Evolutionary conservation across 1,140 invertebrate genomes (phyloP).

Genomic region (Stegodyphus dumicola): DNA sequence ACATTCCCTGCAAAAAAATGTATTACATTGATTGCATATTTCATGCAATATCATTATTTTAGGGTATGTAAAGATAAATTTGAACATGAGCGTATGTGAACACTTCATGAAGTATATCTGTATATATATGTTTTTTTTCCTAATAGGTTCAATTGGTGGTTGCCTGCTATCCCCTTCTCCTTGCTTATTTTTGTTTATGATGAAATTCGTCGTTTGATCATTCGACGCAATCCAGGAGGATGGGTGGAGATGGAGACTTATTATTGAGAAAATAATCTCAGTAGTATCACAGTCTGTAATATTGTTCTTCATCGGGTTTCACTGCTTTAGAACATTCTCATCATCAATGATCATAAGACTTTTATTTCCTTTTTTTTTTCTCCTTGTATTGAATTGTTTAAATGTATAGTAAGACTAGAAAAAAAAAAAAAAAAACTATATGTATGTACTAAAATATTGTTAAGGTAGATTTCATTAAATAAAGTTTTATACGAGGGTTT

Average conservation of each 20-base stretch:
- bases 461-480: too few species aligned
- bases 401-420: neutral
- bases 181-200: constrained; percentile 97
- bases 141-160: constrained; percentile 90
- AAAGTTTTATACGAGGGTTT: too few species aligned
- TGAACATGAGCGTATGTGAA: too few species aligned
- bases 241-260: constrained; percentile 99
- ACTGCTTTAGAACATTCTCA: neutral
- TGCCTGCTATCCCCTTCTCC: constrained; percentile 96
- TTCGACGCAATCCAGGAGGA: constrained; percentile 94
- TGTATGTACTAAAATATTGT: too few species aligned
- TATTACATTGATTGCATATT: too few species aligned
- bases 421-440: too few species aligned
- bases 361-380: neutral
- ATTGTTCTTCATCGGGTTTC: neutral
- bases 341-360: constrained; percentile 7
- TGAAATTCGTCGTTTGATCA: constrained; percentile 93
- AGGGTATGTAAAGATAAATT: too few species aligned
- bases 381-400: neutral
- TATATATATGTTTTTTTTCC: neutral
- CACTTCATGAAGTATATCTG: too few species aligned
- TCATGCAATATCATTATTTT: too few species aligned
- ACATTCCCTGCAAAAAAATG: too few species aligned
- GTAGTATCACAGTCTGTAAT: neutral
- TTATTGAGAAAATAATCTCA: constrained; percentile 74